Evolutionary conservation across 2,888 invertebrate species (phyloP).

Genomic region (Eilema griseolum): DNA sequence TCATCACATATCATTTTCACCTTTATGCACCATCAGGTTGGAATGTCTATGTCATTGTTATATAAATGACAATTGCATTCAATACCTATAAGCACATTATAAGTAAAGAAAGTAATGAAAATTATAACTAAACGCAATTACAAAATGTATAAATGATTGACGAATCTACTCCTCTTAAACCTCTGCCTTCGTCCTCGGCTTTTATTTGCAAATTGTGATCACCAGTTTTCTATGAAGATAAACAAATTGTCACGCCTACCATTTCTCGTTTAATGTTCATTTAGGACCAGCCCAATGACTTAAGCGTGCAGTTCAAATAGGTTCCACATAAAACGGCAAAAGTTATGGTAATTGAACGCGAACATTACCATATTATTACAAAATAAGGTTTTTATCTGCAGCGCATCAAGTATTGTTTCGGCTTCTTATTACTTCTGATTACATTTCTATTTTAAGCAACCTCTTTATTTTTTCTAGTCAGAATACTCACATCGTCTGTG

Average conservation of each 20-base stretch:
- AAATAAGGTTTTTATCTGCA: conserved; percentile 13
- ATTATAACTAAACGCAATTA: too few relatives aligned
- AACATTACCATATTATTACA: conserved; percentile 11
- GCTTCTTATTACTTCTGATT: conserved; percentile 5
- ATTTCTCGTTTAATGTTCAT: neutral
- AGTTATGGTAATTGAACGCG: conserved; percentile 6
- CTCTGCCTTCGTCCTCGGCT: neutral
- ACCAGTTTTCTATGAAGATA: neutral
- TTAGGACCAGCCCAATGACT: neutral
- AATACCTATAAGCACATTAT: too few relatives aligned
- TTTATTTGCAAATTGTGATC: neutral
- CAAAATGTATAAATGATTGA: too few relatives aligned
- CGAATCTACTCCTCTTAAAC: too few relatives aligned
- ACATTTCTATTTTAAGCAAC: neutral
- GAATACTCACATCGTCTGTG: neutral
- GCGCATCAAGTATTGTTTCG: neutral
- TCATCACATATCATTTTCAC: neutral
- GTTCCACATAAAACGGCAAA: neutral
- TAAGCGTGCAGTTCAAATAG: neutral
- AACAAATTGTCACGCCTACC: neutral
- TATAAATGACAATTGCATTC: too few relatives aligned
- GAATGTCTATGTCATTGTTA: too few relatives aligned
- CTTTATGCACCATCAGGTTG: too few relatives aligned
- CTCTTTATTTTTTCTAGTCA: neutral
- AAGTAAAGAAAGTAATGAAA: too few relatives aligned